Percentiles rank a stretch among this genome's conserved stretches.
Conservation (phyloP, 2,797 vertebrate genomes). For the Fistularia commersonii region DNA sequence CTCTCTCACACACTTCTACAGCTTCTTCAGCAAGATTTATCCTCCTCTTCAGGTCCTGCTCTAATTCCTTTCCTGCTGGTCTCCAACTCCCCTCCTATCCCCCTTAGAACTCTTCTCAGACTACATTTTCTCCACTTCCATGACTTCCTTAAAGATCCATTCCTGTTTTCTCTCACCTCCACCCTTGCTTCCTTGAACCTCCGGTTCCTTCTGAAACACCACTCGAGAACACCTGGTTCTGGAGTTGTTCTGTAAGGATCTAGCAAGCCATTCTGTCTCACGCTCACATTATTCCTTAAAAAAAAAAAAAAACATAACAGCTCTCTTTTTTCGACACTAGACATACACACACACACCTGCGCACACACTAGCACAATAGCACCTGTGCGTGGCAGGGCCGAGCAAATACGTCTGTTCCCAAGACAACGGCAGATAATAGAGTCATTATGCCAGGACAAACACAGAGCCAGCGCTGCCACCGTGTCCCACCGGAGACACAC, state of each 20-base stretch:
- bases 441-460: slow-evolving; percentile 67
- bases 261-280: not conserved
- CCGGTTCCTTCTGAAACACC: too few species aligned
- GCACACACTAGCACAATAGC: slow-evolving; percentile 59
- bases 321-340: slow-evolving; percentile 14
- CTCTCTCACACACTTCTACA: too few species aligned
- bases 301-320: not conserved
- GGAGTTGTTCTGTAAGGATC: slow-evolving; percentile 22
- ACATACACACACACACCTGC: slow-evolving; percentile 48
- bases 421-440: slow-evolving; percentile 70
- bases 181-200: too few species aligned
- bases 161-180: too few species aligned
- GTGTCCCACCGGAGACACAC: slow-evolving; percentile 39
- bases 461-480: slow-evolving; percentile 45
- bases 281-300: slow-evolving; percentile 23
- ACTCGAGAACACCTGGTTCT: too few species aligned
- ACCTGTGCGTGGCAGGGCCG: slow-evolving; percentile 55
- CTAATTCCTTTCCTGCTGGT: too few species aligned
- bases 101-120: too few species aligned
- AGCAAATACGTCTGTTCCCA: slow-evolving; percentile 70
- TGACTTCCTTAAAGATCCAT: too few species aligned
- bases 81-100: too few species aligned
- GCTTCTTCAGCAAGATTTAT: too few species aligned
- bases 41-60: too few species aligned
- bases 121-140: too few species aligned